Conservation (phyloP, 2,113 vertebrate species). For the Perca fluviatilis region DNA sequence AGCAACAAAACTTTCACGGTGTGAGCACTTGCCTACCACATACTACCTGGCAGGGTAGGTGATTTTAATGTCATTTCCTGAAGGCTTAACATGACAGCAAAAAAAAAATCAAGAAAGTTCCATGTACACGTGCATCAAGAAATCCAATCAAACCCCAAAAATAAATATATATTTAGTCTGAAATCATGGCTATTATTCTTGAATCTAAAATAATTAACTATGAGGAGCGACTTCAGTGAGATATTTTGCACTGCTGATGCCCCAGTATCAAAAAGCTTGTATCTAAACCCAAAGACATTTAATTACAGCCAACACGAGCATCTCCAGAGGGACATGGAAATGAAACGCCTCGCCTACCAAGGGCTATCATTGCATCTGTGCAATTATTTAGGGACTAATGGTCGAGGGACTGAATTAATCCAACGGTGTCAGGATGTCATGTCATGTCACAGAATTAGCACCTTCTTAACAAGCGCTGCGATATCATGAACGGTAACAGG, state of each 20-base stretch:
- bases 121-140: background rate
- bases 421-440: conserved; percentile 44
- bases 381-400: conserved; percentile 35
- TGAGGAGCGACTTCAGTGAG: background rate
- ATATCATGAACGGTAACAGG: conserved; percentile 31
- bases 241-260: background rate
- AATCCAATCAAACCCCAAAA: background rate
- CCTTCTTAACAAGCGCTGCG: conserved; percentile 34
- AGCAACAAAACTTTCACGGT: conserved; percentile 4
- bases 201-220: background rate
- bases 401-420: conserved; percentile 49
- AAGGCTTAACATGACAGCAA: background rate
- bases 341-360: background rate
- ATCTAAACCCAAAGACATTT: conserved; percentile 23
- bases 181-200: background rate
- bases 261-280: background rate
- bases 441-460: conserved; percentile 66
- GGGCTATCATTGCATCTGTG: conserved; percentile 23
- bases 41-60: too few relatives aligned
- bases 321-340: background rate
- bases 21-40: background rate
- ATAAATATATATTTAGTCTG: background rate
- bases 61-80: background rate
- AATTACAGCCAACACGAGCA: conserved; percentile 29
- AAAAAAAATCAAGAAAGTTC: background rate